phyloP scores from a whole-genome alignment of 2,797 vertebrate genomes.

The Ara ararauna region DNA sequence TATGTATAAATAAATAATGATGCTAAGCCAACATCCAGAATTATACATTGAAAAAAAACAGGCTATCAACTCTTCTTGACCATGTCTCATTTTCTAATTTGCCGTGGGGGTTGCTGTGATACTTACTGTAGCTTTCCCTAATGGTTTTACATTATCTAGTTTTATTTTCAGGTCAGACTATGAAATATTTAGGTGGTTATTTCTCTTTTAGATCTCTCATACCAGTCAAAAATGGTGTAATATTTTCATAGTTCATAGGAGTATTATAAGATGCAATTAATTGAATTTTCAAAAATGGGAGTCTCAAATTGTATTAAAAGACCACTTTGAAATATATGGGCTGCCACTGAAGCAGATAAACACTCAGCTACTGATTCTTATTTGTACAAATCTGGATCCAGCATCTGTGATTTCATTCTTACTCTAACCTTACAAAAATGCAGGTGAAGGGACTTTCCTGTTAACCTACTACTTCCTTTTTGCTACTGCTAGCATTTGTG shows the following conservation, averaged over 20 bases:
- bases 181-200: neutral
- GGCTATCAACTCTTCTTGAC: neutral
- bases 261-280: neutral
- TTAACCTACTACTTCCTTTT: neutral
- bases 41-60: neutral
- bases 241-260: neutral
- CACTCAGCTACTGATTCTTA: neutral
- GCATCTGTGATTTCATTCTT: neutral
- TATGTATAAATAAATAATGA: neutral
- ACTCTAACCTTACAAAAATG: neutral
- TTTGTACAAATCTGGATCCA: neutral
- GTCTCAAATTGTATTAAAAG: neutral
- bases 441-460: neutral
- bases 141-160: neutral
- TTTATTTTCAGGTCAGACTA: neutral
- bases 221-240: neutral
- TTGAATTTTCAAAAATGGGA: neutral
- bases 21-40: neutral
- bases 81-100: neutral
- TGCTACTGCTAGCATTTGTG: neutral
- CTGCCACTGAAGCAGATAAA: neutral
- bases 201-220: neutral
- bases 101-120: neutral
- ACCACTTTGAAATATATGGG: neutral
- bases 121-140: neutral